Evolutionary conservation across 2,888 invertebrate species (phyloP), one percentile per base, ranked within the genome.

Genomic region (Deilephila porcellus): DNA sequence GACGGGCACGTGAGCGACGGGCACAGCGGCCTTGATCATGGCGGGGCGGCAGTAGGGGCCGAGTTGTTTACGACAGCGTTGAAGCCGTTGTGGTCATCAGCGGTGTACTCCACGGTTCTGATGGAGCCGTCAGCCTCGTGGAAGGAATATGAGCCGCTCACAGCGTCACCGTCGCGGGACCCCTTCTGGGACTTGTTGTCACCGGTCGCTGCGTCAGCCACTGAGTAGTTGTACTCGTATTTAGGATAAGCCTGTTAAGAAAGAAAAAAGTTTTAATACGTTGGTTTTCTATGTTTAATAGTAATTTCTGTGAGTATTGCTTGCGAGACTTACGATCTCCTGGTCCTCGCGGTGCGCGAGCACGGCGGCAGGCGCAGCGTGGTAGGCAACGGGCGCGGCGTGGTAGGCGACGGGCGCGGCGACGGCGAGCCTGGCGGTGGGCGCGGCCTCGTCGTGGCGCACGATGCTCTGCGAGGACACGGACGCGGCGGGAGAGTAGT

Each of bases 161-260:
- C 95, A 7, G 89, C 90, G 79, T 95, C 95, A 67, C 95, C 95
- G 78, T 94, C 94, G 74, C 91, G 88, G 76, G 82, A 79, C 82
- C 95, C 95, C 79, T 94, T 93, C 84, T 94, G 94, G 78, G 89
- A 87, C 87, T 95, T 95, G 85, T 92, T 87, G 88, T 95, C 95
- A 60, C 94, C 94, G 83, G 95, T 93, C 84, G 93, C 92, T n/a
- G 89, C 87, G 82, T 95, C 95, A 77, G 91, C 88, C 2, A 95
- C 95, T 67, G 93, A 93, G 87, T 95, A 95, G 75, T 90, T 88
- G 88, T 88, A 79, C 73, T 94, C 91, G 87, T 95, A 95, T 81
- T 93, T 93, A 64, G 95, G 95, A 85, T 95, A 91, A 4, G 94
- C 88, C 94, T 94, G 78, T 3, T n/a, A 74, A 37, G 60, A 67